phyloP scores from a whole-genome alignment of 2,797 vertebrate species.

The Pantherophis alleghaniensis region DNA sequence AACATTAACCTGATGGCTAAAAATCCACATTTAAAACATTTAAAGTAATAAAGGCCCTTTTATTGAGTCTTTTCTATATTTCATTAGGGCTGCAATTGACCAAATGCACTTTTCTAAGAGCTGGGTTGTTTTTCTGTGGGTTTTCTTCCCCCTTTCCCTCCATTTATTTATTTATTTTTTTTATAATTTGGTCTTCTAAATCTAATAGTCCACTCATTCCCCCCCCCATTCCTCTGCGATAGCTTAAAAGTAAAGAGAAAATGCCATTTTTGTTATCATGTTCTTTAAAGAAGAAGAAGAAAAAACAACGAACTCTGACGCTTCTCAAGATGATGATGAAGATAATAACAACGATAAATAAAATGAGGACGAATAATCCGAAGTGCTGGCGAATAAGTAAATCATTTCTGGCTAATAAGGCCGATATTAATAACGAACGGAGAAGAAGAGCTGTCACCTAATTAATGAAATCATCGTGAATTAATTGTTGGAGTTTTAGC shows the following conservation, averaged over 20 bases:
- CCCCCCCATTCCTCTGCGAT: background rate
- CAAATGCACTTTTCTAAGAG: slow-evolving; percentile 77
- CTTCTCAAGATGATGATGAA: slow-evolving; percentile 42
- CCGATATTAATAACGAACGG: background rate
- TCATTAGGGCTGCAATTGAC: slow-evolving; percentile 93
- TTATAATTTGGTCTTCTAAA: slow-evolving; percentile 61
- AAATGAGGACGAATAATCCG: slow-evolving; percentile 33
- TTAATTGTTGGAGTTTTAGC: background rate
- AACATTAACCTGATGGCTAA: slow-evolving; percentile 83
- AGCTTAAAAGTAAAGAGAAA: slow-evolving; percentile 53
- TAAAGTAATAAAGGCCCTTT: slow-evolving; percentile 83
- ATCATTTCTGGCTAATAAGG: background rate
- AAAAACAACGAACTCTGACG: slow-evolving; percentile 41
- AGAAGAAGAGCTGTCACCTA: background rate
- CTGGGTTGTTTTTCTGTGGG: slow-evolving; percentile 67
- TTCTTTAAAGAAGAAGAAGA: slow-evolving; percentile 40
- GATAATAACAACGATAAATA: background rate
- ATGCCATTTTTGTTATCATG: slow-evolving; percentile 52
- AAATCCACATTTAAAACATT: slow-evolving; percentile 88
- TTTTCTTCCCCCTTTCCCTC: background rate
- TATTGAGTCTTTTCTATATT: slow-evolving; percentile 82
- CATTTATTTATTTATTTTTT: background rate
- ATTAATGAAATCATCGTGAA: slow-evolving; percentile 11
- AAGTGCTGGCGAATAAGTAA: slow-evolving; percentile 33
- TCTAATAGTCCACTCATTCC: slow-evolving; percentile 59